A percentile compares a stretch with the other conserved stretches of the same genome.
These are phyloP conservation scores for Heteromurus nitidus DNA, from an alignment of 2,888 invertebrate genomes.

Conservation along the genomic window DNA sequence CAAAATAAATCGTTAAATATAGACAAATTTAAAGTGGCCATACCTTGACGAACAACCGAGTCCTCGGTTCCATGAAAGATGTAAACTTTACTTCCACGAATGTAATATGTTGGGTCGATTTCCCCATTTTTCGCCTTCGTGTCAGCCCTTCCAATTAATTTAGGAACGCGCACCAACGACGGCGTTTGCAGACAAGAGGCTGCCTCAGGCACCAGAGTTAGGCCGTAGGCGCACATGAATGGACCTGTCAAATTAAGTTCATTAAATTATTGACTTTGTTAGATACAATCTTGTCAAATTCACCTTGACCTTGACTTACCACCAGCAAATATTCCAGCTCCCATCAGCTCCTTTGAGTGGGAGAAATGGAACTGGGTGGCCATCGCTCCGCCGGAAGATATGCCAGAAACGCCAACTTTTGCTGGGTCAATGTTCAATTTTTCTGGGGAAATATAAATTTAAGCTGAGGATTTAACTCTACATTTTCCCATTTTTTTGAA, in stretches of 20 bases:
- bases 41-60: constrained; percentile 74
- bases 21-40: no score
- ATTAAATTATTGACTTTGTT: background rate
- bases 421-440: constrained; percentile 73
- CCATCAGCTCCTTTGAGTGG: constrained; percentile 74
- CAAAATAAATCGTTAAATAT: no score
- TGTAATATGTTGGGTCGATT: constrained; percentile 74
- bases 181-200: constrained; percentile 71
- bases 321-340: constrained; percentile 75
- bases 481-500: no score
- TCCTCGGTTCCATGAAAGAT: constrained; percentile 75
- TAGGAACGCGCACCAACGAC: constrained; percentile 62
- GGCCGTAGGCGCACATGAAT: constrained; percentile 72
- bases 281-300: background rate
- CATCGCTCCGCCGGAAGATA: constrained; percentile 75
- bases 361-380: constrained; percentile 76
- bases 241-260: constrained; percentile 71
- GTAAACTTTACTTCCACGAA: constrained; percentile 74
- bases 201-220: constrained; percentile 64
- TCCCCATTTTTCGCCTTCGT: constrained; percentile 69
- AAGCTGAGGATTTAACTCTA: no score
- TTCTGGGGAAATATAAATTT: no score
- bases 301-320: constrained; percentile 68
- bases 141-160: constrained; percentile 67
- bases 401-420: constrained; percentile 75